Evolutionary conservation across 2,797 vertebrate genomes (phyloP), one percentile per base, ranked within the genome.

Genomic region (Decapterus maruadsi): DNA sequence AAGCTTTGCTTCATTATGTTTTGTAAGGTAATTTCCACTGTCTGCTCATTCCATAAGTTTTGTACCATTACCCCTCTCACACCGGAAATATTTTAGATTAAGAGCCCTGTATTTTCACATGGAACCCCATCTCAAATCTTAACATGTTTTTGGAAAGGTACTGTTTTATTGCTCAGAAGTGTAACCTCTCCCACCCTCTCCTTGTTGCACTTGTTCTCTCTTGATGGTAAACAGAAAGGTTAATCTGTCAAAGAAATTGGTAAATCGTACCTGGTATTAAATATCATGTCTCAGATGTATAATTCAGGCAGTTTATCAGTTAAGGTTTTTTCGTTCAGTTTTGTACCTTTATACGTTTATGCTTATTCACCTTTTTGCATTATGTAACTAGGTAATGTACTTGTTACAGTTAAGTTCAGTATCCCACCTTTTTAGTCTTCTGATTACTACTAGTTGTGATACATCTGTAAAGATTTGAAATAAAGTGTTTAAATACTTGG

Each of bases 401-500:
- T 90, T 90, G 90, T 92, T 93, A 89, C 90, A 92, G 59, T 89
- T 91, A 81, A 83, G 74, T 90, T 92, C 89, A 83, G 77, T 91
- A 92, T 92, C 87, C 78, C 86, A 90, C 81, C 81, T 91, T 93
- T 93, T 91, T 94, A 94, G 94, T 91, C 87, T 92, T 90, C 63
- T 80, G 92, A 86, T 92, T 92, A 93, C 89, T 89, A 86, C 88
- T 93, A 94, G 94, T 93, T 94, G 92, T 94, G 90, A 94, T 93
- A 93, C 91, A 92, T 92, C 92, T 94, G 94, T 94, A 94, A 94
- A 94, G 85, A 92, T 94, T 93, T 93, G 90, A 94, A 94, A 94
- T 94, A 94, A 94, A 92, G 91, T 93, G 94, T 94, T 94, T 93
- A 94, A 92, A 81, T 90, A 92, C 84, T 90, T 92, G 74, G 36